Percentiles rank a stretch among this genome's conserved stretches.
Evolutionary conservation across 1,140 invertebrate genomes (phyloP).

Genomic region (Cyrtorhinus lividipennis): DNA sequence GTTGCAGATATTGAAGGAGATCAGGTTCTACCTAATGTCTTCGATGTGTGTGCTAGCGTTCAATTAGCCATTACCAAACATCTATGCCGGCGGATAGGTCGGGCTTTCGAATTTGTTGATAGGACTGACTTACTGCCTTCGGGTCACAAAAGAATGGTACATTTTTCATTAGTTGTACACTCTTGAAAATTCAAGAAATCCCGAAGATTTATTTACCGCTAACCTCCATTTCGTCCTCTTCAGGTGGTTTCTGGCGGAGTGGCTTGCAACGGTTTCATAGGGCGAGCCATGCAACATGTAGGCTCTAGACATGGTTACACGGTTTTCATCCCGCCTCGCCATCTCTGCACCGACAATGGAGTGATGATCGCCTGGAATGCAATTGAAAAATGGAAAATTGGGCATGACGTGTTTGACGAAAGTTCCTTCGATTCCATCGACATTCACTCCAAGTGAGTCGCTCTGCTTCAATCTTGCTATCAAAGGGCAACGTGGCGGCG

Average conservation of each 20-base stretch:
- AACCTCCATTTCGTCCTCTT: too few relatives aligned
- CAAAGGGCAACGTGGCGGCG: background rate
- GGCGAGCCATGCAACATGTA: constrained; percentile 46
- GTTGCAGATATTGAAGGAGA: constrained; percentile 39
- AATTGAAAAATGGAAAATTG: constrained; percentile 48
- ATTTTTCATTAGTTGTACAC: constrained; percentile 23
- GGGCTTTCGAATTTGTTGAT: constrained; percentile 63
- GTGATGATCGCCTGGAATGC: constrained; percentile 99
- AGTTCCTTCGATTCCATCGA: background rate
- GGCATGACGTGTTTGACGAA: background rate
- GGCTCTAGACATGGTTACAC: constrained; percentile 49
- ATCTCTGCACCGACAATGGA: constrained; percentile 92
- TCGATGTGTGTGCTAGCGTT: constrained; percentile 75
- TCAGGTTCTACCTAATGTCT: constrained; percentile 57
- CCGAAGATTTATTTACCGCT: too few relatives aligned
- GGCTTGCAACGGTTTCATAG: constrained; percentile 79
- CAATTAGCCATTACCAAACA: constrained; percentile 61
- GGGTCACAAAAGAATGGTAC: constrained; percentile 43
- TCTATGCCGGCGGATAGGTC: constrained; percentile 61
- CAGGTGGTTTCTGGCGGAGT: constrained; percentile 89
- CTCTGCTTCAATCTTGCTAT: background rate
- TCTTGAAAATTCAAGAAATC: background rate
- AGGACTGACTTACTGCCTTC: constrained; percentile 40
- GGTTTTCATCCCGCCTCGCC: constrained; percentile 60
- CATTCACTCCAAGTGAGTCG: background rate